These are phyloP conservation scores for Drosophila kanapiae DNA, from an alignment of 1,140 invertebrate genomes.

Conservation along the genomic window DNA sequence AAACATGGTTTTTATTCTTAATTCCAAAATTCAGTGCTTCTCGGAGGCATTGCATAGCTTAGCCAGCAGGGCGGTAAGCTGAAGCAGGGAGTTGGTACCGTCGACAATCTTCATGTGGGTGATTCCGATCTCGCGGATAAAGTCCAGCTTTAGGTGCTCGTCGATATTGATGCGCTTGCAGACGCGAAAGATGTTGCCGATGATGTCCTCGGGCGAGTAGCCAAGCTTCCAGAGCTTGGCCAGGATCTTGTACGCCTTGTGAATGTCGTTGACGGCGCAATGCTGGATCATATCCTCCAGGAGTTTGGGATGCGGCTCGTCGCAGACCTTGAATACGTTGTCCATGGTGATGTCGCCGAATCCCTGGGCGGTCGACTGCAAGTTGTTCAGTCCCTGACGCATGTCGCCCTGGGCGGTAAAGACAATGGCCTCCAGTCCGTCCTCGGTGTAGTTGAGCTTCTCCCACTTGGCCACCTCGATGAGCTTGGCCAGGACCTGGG, in stretches of 20 bases:
- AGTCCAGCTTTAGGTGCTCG: constrained; percentile 94
- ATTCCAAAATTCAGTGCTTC: constrained; percentile 31
- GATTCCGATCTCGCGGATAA: constrained; percentile 97
- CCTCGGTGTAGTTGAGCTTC: constrained; percentile 93
- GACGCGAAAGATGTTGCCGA: constrained; percentile 97
- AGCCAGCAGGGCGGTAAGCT: constrained; percentile 95
- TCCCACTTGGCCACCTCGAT: constrained; percentile 87
- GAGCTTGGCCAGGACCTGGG: constrained; percentile 92
- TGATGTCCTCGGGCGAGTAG: constrained; percentile 98
- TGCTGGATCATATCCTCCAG: constrained; percentile 96
- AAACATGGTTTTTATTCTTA: not conserved
- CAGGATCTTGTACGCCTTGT: constrained; percentile 95
- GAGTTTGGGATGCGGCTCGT: constrained; percentile 98
- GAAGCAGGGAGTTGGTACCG: constrained; percentile 94
- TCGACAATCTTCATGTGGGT: constrained; percentile 96
- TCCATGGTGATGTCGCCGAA: constrained; percentile 96
- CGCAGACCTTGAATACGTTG: constrained; percentile 99
- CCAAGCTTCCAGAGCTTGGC: constrained; percentile 96
- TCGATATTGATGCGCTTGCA: constrained; percentile 94
- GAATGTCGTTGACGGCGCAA: constrained; percentile 93
- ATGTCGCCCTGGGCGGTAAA: constrained; percentile 99
- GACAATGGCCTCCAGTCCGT: constrained; percentile 98
- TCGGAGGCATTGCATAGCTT: constrained; percentile 88
- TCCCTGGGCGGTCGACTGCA: constrained; percentile 98
- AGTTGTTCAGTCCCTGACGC: constrained; percentile 98